phyloP scores from a whole-genome alignment of 2,888 invertebrate genomes.

The Psylliodes chrysocephalus region DNA sequence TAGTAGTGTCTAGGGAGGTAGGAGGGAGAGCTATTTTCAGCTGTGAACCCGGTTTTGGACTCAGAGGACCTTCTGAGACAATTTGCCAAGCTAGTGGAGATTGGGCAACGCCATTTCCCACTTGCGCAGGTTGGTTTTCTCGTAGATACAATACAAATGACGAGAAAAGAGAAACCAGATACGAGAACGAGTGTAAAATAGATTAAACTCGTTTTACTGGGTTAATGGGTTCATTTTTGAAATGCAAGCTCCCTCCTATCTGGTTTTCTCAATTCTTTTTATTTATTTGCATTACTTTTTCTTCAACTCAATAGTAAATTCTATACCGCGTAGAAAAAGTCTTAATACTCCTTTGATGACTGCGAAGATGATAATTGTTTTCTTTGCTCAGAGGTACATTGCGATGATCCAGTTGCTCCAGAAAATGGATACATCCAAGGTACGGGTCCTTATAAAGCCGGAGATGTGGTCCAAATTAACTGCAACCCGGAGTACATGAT shows the following conservation, averaged over 20 bases:
- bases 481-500: slow-evolving; percentile 90
- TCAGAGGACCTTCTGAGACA: slow-evolving; percentile 79
- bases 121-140: slow-evolving; percentile 72
- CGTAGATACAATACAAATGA: background rate
- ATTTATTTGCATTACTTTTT: background rate
- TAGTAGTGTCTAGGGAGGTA: slow-evolving; percentile 81
- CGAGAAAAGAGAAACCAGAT: slow-evolving; percentile 25
- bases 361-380: too few relatives aligned
- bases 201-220: too few relatives aligned
- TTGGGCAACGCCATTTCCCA: slow-evolving; percentile 82
- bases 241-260: slow-evolving; percentile 28
- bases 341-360: too few relatives aligned
- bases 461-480: slow-evolving; percentile 87
- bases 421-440: slow-evolving; percentile 84
- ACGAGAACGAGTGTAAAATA: background rate
- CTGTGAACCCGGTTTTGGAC: slow-evolving; percentile 80
- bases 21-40: slow-evolving; percentile 84
- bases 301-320: background rate
- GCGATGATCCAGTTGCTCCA: slow-evolving; percentile 78
- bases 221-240: too few relatives aligned
- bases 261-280: slow-evolving; percentile 8
- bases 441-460: slow-evolving; percentile 81
- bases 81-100: slow-evolving; percentile 81
- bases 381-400: slow-evolving; percentile 75
- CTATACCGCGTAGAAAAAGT: too few relatives aligned